phyloP scores from a whole-genome alignment of 92 coral and sea anemone species.

The Phenganax subtilis region DNA sequence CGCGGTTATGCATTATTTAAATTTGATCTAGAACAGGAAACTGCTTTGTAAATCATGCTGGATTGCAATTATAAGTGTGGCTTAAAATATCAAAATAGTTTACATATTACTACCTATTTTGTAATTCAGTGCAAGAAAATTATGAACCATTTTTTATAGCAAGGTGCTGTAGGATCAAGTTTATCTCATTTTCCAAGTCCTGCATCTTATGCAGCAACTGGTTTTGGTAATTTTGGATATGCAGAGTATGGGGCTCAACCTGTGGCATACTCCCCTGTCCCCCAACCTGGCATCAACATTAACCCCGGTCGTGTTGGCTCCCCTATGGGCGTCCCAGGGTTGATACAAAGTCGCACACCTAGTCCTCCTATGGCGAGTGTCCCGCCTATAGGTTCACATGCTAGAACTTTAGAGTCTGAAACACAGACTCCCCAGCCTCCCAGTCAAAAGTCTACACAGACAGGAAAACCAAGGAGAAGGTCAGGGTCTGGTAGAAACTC shows the following conservation, averaged over 20 bases:
- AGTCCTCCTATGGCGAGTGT: constrained; percentile 66
- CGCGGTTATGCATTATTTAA: not conserved
- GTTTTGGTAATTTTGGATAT: constrained; percentile 19
- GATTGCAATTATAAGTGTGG: too few relatives aligned
- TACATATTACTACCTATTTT: not conserved
- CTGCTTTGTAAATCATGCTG: not conserved
- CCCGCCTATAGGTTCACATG: constrained; percentile 45
- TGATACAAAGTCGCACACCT: constrained; percentile 74
- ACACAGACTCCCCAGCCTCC: constrained; percentile 59
- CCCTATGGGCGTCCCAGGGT: constrained; percentile 24
- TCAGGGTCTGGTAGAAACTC: constrained; percentile 80
- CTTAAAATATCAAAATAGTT: not conserved
- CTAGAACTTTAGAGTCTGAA: constrained; percentile 56
- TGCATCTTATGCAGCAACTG: constrained; percentile 13
- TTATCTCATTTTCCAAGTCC: constrained; percentile 32
- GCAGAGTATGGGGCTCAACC: constrained; percentile 15
- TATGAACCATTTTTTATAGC: constrained; percentile 2
- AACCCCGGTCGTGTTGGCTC: constrained; percentile 32
- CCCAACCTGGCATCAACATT: constrained; percentile 35
- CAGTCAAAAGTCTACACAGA: constrained; percentile 71
- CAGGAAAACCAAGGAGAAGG: constrained; percentile 59
- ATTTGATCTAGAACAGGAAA: not conserved
- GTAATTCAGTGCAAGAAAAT: not conserved
- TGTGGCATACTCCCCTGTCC: constrained; percentile 31
- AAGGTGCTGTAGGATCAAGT: constrained; percentile 37